Conservation (phyloP, 2,888 invertebrate species). For the Andrena bicolor region DNA sequence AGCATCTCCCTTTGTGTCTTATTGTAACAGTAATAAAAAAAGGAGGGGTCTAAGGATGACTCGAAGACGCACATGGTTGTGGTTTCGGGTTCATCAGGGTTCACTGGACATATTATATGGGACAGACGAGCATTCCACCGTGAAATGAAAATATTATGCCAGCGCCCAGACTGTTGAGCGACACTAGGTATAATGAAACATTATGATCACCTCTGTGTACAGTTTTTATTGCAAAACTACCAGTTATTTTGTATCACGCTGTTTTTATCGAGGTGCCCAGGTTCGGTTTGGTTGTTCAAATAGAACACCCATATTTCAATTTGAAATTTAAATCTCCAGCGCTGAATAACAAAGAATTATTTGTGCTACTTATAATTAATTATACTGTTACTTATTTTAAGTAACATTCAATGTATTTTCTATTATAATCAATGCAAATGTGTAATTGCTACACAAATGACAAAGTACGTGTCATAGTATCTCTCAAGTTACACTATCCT, state of each 20-base stretch:
- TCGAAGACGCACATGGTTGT: slow-evolving; percentile 60
- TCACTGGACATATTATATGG: slow-evolving; percentile 77
- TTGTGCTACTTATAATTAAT: too few species aligned
- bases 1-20: slow-evolving; percentile 27
- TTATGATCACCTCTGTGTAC: slow-evolving; percentile 23
- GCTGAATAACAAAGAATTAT: too few species aligned
- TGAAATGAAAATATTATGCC: slow-evolving; percentile 83
- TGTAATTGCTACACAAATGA: too few species aligned
- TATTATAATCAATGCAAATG: too few species aligned
- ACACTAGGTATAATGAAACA: slow-evolving; percentile 56
- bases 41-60: slow-evolving; percentile 42
- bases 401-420: too few species aligned
- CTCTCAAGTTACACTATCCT: too few species aligned
- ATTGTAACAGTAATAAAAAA: slow-evolving; percentile 39
- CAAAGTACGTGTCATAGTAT: too few species aligned
- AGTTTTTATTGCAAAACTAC: slow-evolving; percentile 28
- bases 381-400: too few species aligned
- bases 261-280: not conserved
- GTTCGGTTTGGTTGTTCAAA: too few species aligned
- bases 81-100: slow-evolving; percentile 78
- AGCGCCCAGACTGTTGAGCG: slow-evolving; percentile 64
- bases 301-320: too few species aligned
- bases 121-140: slow-evolving; percentile 77
- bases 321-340: too few species aligned
- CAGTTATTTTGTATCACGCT: not conserved